Evolutionary conservation across 2,888 invertebrate genomes (phyloP), one percentile per base, ranked within the genome.

Genomic region (Trilocha varians): DNA sequence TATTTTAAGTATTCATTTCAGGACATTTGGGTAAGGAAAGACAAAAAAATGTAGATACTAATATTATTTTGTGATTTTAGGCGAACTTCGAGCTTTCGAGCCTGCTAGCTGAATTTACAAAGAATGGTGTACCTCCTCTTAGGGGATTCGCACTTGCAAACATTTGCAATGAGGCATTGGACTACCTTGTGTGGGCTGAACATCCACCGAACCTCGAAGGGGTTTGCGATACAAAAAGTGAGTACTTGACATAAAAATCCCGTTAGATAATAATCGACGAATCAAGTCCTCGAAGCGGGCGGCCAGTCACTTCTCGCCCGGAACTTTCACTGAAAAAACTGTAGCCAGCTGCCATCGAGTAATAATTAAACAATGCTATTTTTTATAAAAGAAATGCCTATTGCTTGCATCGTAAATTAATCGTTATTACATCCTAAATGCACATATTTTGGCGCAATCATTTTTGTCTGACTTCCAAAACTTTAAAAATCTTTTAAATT

Each of bases 151-250:
- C 46, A 34, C 46, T 64, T 5, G 53, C 59, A 1, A 40, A 47
- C 11, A 51, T 74, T 3, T 44, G 57, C 0, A 63, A 68, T 2
- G 59, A 65, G 2, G 62, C 72, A 0, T 57, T 64, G 13, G 55
- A 58, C 0, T 69, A 58, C 40, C 50, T 78, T 1, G 15, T 50
- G 8, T 74, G 75, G 77, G 69, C 77, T 0, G 65, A 66, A 39
- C 47, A 46, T 0, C 43, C 54, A 0, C 25, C 41, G 0, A 65
- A 72, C 44, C 49, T 76, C 0, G 63, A 65, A 14, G 55, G 63
- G 0, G 52, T 61, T 8, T 61, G 49, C 39, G 60, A 66, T 25
- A 58, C 58, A 52, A 62, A 61, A 47, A 48, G 78, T 78, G 53
- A 76, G 76, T 77, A 45, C 38, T 37, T 38, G 14, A 16, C 15